A percentile compares a stretch with the other conserved stretches of the same genome.
phyloP scores from a whole-genome alignment of 2,113 vertebrate genomes.

The Circaetus gallicus region DNA sequence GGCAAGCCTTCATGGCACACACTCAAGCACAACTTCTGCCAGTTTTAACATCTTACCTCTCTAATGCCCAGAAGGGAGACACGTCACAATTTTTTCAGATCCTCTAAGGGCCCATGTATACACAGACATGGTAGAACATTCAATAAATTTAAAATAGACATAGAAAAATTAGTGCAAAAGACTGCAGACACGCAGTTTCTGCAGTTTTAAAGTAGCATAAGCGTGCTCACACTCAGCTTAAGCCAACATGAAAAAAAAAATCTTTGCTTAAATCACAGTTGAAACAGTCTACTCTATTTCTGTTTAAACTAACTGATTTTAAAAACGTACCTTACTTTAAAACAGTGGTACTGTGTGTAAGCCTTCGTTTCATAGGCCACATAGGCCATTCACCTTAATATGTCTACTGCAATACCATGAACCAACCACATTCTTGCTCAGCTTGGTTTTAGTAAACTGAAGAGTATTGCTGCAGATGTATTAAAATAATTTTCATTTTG shows the following conservation, averaged over 20 bases:
- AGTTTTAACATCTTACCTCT: background rate
- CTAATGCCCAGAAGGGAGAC: background rate
- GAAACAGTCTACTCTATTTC: background rate
- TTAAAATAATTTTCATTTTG: background rate
- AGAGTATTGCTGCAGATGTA: background rate
- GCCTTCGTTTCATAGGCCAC: background rate
- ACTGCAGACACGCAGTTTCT: background rate
- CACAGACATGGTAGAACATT: background rate
- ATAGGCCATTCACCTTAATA: background rate
- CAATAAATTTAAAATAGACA: background rate
- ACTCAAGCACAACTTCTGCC: background rate
- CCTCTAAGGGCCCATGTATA: background rate
- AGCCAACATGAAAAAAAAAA: background rate
- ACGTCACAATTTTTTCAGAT: background rate
- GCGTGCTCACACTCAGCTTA: background rate
- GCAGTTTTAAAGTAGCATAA: background rate
- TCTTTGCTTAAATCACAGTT: background rate
- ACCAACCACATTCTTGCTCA: background rate
- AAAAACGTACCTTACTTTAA: background rate
- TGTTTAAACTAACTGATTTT: background rate
- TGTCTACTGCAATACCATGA: background rate
- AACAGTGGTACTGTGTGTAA: background rate
- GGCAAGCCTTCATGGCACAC: background rate
- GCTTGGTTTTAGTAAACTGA: background rate
- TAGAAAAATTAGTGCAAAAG: background rate